Base-by-base conservation (phyloP, 2,113 vertebrate species). In the Ciconia boyciana region DNA sequence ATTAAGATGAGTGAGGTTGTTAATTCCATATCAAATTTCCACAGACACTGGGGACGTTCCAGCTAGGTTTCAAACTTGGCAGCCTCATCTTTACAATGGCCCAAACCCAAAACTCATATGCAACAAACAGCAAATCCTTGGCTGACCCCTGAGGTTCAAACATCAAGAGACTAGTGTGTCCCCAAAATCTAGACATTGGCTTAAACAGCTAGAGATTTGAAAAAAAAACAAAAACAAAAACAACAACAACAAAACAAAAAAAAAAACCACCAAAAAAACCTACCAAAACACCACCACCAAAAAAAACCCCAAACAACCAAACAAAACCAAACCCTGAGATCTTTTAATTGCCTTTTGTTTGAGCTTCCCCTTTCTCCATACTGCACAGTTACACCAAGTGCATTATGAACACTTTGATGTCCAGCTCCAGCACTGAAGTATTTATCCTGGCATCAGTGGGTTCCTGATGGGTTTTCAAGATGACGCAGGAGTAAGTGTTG, bases 1-100 rank as follows among this genome's bases (percentile, higher is more conserved):
- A 68, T 70, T 71, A 32, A 79, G 46, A 62, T 74, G 71, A 70
- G 19, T 69, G 41, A 31, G 36, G 44, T 48, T 76, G 81, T 66
- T 87, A 71, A 93, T 71, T 86, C 76, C 72, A 89, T 64, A 87
- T 64, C 46, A 39, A 16, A 71, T 51, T 79, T 83, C 55, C 86
- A 48, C 70, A 82, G n/a, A 36, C 1, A 1, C 36, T 91, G 94
- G 65, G 64, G 55, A 60, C 0, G 4, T 48, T 91, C 83, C 94
- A 95, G 88, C 31, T 11, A 51, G 36, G 71, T 48, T 39, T 77
- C 83, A 66, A 31, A 36, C 51, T 31, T 71, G 89, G 83, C 88
- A 68, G 55, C 68, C 14, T 14, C 4, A 31, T 39, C 46, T 77
- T 88, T 77, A 21, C 43, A 15, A 52, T 60, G 83, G 64, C 51